Conservation (phyloP, 1,140 invertebrate species). For the Bombyx mandarina region DNA sequence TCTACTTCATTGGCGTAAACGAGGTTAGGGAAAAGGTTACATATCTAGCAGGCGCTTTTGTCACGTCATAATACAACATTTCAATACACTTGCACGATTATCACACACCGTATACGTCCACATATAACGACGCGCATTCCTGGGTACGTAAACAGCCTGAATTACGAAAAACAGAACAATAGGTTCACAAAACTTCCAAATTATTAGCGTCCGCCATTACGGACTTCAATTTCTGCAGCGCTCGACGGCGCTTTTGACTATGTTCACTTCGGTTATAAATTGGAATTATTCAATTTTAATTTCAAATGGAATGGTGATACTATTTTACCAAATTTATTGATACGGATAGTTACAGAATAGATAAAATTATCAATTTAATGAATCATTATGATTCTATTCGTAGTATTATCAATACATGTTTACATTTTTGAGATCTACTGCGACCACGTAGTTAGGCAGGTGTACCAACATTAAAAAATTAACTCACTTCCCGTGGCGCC, state of each 20-base stretch:
- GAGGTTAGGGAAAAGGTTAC: conserved; percentile 78
- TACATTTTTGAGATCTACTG: conserved; percentile 58
- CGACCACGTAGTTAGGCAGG: conserved; percentile 66
- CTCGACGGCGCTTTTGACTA: conserved; percentile 65
- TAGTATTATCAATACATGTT: conserved; percentile 59
- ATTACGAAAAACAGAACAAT: conserved; percentile 64
- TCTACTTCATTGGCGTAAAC: conserved; percentile 78
- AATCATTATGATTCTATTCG: too few species aligned
- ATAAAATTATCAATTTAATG: conserved; percentile 1
- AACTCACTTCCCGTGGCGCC: conserved; percentile 59
- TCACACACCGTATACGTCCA: conserved; percentile 48
- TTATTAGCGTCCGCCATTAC: conserved; percentile 71
- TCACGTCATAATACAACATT: conserved; percentile 65
- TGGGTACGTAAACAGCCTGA: conserved; percentile 25
- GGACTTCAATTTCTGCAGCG: conserved; percentile 62
- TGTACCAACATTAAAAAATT: conserved; percentile 39
- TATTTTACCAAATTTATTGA: neutral
- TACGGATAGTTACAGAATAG: neutral
- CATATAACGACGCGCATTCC: conserved; percentile 52
- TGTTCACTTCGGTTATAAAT: conserved; percentile 64
- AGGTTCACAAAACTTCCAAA: conserved; percentile 70
- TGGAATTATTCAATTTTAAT: conserved; percentile 24
- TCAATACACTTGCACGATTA: conserved; percentile 62
- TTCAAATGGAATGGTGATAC: neutral
- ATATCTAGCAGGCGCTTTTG: conserved; percentile 69